Evolutionary conservation across 2,888 invertebrate species (phyloP), one percentile per base, ranked within the genome.

Genomic region (Euzetes globulus): DNA sequence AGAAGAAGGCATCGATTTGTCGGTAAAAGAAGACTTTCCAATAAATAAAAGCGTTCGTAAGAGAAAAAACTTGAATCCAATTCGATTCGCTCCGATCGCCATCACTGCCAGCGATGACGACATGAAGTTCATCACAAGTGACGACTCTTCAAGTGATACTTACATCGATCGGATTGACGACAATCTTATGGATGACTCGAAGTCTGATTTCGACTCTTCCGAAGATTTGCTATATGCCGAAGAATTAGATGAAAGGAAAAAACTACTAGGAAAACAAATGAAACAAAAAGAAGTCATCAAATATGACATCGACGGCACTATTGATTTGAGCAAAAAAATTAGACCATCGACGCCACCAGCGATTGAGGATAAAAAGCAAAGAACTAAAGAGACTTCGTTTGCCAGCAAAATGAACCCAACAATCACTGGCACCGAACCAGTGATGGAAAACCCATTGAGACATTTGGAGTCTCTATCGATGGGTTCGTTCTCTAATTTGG

Each of bases 1-100:
- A 19, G 70, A 72, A 47, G 73, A 75, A 37, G 73, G 75, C 15
- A 75, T 75, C 19, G 55, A 75, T 75, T 58, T 75, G 27, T 75
- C 75, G 33, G 41, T 75, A 29, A 72, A 75, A 73, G 72, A 72
- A 13, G 72, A 65, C 1, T 15, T 47, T 17, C 19, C 71, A 13
- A 19, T 19, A 45, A 87, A 87, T 80, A 87, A 88, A n/a, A 88
- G 87, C 80, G 90, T 90, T 81, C 86, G 92, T 74, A 94, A 94
- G 83, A 86, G 94, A 37, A 94, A 94, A 84, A 92, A 89, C 79
- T 88, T 91, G 79, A 93, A 94, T 82, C 94, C 94, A 0, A 91
- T 90, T 1, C 87, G 91, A 77, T 89, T 91, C 81, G 88, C 91
- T n/a, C 75, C 74, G 37, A 72, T 75, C 1, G 79, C 78, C 50